Evolutionary conservation across 2,797 vertebrate genomes (phyloP).

Genomic region (Poecilia picta): DNA sequence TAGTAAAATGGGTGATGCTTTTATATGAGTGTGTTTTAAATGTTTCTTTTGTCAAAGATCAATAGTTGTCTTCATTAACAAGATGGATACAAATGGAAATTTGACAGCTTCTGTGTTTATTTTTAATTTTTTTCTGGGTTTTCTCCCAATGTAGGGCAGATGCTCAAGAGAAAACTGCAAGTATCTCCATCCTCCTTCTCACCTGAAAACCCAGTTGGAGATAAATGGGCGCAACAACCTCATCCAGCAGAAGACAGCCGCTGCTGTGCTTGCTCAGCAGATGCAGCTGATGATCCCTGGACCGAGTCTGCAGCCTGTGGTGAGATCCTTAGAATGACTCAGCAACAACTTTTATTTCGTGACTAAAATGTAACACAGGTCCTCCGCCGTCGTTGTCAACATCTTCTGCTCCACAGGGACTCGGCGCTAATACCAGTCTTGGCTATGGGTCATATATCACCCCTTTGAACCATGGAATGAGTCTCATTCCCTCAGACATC

Average conservation of each 20-base stretch:
- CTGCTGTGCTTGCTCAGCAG: conserved; percentile 97
- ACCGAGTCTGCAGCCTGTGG: conserved; percentile 91
- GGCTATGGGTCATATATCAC: conserved; percentile 96
- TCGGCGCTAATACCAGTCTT: conserved; percentile 90
- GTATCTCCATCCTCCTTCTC: conserved; percentile 98
- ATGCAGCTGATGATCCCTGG: conserved; percentile 99
- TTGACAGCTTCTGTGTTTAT: background rate
- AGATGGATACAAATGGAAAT: background rate
- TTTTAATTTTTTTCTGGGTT: background rate
- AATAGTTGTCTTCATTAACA: background rate
- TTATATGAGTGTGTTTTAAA: background rate
- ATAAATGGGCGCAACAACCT: conserved; percentile 99
- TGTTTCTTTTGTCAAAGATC: background rate
- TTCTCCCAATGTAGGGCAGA: conserved; percentile 85
- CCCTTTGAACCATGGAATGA: conserved; percentile 92
- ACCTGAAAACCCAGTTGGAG: conserved; percentile 98
- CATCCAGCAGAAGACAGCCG: conserved; percentile 99
- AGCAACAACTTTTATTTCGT: conserved; percentile 10
- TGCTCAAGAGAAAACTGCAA: conserved; percentile 99
- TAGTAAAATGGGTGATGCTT: background rate
- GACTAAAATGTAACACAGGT: conserved; percentile 19
- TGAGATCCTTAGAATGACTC: conserved; percentile 68
- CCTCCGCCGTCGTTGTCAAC: conserved; percentile 78
- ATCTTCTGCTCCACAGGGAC: conserved; percentile 89
- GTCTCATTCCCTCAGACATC: conserved; percentile 94